Evolutionary conservation across 2,113 vertebrate species (phyloP), one percentile per base, ranked within the genome.

Genomic region (Oxyruncus cristatus): DNA sequence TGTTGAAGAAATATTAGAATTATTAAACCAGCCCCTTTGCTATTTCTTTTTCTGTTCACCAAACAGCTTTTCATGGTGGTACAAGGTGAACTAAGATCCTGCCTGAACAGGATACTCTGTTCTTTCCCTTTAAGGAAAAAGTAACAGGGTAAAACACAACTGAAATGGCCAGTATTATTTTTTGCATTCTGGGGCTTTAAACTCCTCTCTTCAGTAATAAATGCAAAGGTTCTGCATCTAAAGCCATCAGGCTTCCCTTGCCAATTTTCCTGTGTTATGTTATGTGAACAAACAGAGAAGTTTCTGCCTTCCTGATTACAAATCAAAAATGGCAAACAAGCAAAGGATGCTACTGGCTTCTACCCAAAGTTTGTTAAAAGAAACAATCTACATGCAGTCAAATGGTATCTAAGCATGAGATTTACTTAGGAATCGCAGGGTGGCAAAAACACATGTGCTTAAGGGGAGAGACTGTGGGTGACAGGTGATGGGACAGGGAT

Each of bases 191-290:
- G 2, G 5, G 23, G 11, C 33, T 94, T 95, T 95, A 92, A 97
- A 95, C 55, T 93, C 91, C 91, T 96, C 55, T 39, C 93, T 95
- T 73, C 52, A 86, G 83, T 76, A 96, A 90, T 67, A 96, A 92
- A 78, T 33, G 22, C 39, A 62, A 73, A 47, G 94, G 75, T 59
- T 67, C 68, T 89, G 76, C 72, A 62, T 53, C 2, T 35, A 12
- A 72, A 46, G 41, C 58, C 55, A 39, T 20, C 53, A n/a, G n/a
- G 6, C 30, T 89, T 82, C 58, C n/a, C 32, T 67, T 32, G 27
- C 58, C 8, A 2, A 28, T 19, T 33, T 74, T 35, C 61, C 73
- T 71, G n/a, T 12, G 3, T 68, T 76, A 4, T 2, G 4, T 55
- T 55, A 19, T 12, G 17, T 41, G 67, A 65, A n/a, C 22, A 47